phyloP scores from a whole-genome alignment of 1,140 invertebrate genomes.

The Cyclargus thomasi region DNA sequence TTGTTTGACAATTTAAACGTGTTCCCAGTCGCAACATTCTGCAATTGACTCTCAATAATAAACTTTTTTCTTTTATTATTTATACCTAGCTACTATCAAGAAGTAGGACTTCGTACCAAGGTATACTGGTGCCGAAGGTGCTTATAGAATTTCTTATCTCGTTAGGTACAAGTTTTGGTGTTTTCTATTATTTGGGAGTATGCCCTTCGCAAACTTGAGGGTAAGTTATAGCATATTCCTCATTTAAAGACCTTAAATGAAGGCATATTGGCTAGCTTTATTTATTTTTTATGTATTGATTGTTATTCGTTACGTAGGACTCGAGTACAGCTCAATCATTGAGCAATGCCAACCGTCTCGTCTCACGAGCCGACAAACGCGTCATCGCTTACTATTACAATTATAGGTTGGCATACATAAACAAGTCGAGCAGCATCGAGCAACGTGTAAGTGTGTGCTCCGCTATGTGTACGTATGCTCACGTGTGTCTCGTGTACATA shows the following conservation, averaged over 20 bases:
- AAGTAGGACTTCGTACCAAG: no score
- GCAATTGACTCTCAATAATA: no score
- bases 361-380: slow-evolving; percentile 72
- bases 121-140: no score
- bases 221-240: no score
- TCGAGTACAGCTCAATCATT: slow-evolving; percentile 71
- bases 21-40: no score
- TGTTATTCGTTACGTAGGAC: slow-evolving; percentile 61
- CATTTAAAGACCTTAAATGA: neutral
- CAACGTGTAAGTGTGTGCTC: slow-evolving; percentile 53
- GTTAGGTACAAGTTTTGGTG: no score
- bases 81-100: no score
- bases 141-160: no score
- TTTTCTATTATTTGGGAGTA: no score
- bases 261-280: neutral
- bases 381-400: slow-evolving; percentile 72
- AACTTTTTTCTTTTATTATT: no score
- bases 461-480: slow-evolving; percentile 46
- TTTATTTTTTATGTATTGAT: slow-evolving; percentile 14
- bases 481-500: slow-evolving; percentile 31
- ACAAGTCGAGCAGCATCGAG: slow-evolving; percentile 59
- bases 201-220: no score
- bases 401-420: slow-evolving; percentile 70
- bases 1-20: no score
- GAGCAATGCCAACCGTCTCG: slow-evolving; percentile 73